Base-by-base conservation (phyloP, 2,888 invertebrate genomes). In the Sesia bembeciformis region DNA sequence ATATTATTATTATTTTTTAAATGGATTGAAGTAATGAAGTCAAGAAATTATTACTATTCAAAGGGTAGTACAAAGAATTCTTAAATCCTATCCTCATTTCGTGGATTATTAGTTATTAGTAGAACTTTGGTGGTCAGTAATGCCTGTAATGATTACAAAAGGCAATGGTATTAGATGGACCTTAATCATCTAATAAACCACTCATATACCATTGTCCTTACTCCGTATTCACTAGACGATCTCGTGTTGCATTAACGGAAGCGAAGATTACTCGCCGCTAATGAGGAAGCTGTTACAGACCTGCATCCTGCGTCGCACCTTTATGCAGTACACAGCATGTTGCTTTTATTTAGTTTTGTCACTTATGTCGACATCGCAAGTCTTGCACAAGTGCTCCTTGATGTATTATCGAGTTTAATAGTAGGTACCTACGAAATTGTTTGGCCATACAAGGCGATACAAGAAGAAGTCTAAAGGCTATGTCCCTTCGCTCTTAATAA, bases 241-340 rank as follows among this genome's bases (percentile, higher is more conserved):
- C 46, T 46, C 46, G 46, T n/a, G 46, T 46, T 46, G 46, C 46
- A 23, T 4, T 46, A 46, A 6, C 76, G 87, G 87, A 87, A 85
- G 76, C 59, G 67, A 54, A 78, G 77, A 84, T 83, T 85, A 81
- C 73, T 61, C 61, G 66, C 59, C 62, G 64, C 75, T 88, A 88
- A 88, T 87, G 83, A 88, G 87, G 87, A 87, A 87, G 70, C 76
- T 72, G 75, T 80, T 73, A 75, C 72, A 68, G 70, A 65, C 7
- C 46, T 46, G 46, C 46, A 46, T 46, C 46, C 46, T 46, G 46
- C 46, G 23, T 7, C 23, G 46, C 46, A 46, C 46, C 46, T 46
- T 46, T 5, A 46, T 46, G 23, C 23, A 23, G 23, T 23, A 23
- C 23, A 23, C 23, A 23, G 23, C 23, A 23, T 23, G 23, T 23